Evolutionary conservation across 1,140 invertebrate genomes (phyloP).

Genomic region (Rhizoglyphus robini): DNA sequence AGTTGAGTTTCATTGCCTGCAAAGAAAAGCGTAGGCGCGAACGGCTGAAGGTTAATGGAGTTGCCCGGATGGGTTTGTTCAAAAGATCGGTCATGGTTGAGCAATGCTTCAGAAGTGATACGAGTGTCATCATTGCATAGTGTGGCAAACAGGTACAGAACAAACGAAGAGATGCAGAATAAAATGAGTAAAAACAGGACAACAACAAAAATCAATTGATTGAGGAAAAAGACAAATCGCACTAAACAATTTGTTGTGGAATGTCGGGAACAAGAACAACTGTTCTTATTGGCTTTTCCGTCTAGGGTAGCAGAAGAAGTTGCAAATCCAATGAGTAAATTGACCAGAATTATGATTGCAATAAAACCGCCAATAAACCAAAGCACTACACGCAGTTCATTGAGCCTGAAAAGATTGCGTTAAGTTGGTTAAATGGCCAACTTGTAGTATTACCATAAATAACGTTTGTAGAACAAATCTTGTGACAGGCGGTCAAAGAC

Average conservation of each 20-base stretch:
- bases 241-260: slow-evolving; percentile 7
- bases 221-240: slow-evolving; percentile 3
- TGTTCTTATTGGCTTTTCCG: not conserved
- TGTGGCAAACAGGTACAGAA: not conserved
- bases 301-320: not conserved
- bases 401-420: not conserved
- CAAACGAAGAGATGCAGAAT: not conserved
- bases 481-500: not conserved
- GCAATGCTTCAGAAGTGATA: not conserved
- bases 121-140: not conserved
- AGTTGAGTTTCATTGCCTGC: not conserved
- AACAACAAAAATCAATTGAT: not conserved
- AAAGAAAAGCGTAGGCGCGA: not conserved
- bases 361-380: not conserved
- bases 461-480: slow-evolving; percentile 8
- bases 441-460: not conserved
- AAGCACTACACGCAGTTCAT: not conserved
- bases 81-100: not conserved
- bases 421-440: not conserved
- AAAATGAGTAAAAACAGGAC: not conserved
- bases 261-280: not conserved
- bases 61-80: not conserved
- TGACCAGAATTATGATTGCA: not conserved
- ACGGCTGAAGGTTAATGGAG: slow-evolving; percentile 8
- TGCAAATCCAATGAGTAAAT: slow-evolving; percentile 11